Percentiles rank a stretch among this genome's conserved stretches.
phyloP scores from a whole-genome alignment of 2,113 vertebrate species.

The Bolborhynchus lineola region DNA sequence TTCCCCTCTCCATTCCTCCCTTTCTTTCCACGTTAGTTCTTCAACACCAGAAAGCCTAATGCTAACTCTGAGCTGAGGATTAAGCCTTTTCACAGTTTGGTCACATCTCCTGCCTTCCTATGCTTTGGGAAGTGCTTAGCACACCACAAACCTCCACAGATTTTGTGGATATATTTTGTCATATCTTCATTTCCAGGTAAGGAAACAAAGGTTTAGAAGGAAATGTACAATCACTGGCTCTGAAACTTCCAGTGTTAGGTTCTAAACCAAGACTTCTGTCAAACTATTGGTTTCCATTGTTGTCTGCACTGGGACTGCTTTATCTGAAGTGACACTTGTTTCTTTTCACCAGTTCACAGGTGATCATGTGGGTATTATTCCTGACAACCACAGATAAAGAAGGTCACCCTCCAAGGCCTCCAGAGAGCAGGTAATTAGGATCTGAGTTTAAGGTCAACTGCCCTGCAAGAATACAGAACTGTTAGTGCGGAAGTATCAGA shows the following conservation, averaged over 20 bases:
- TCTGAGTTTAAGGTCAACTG: not conserved
- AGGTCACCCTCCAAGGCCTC: not conserved
- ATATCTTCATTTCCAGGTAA: not conserved
- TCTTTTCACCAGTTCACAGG: not conserved
- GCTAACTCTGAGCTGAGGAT: not conserved
- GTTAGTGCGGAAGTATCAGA: not conserved
- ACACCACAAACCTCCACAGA: not conserved
- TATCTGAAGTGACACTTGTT: not conserved
- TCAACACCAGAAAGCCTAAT: not conserved
- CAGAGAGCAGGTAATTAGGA: not conserved
- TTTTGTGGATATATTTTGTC: not conserved
- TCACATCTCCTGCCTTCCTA: not conserved
- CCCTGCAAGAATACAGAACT: not conserved
- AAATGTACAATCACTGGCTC: not conserved
- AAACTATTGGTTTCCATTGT: not conserved
- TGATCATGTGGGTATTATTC: not conserved
- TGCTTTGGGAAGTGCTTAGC: not conserved
- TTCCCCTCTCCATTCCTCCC: not conserved
- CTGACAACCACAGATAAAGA: not conserved
- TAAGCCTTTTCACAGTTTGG: not conserved
- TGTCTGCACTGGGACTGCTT: not conserved
- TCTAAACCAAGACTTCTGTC: not conserved
- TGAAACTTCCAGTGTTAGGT: not conserved
- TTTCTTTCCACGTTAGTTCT: not conserved
- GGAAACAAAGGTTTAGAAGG: not conserved